Percentiles rank a stretch among this genome's conserved stretches.
Conservation (phyloP, 2,113 vertebrate species). For the Holacanthus passer region DNA sequence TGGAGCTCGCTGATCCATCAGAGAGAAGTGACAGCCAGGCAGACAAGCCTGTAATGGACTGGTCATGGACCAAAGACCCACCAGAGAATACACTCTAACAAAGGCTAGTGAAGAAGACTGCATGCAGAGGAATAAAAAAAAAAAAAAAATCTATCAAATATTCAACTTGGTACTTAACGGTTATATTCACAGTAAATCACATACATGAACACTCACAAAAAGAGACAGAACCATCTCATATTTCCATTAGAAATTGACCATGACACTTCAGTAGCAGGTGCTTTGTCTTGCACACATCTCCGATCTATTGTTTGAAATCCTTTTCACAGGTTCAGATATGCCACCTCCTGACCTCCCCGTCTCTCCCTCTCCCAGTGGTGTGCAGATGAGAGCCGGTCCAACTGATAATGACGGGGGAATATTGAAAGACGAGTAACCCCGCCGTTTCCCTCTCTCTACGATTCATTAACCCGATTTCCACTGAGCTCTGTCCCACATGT, state of each 20-base stretch:
- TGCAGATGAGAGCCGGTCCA: constrained; percentile 59
- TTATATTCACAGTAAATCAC: constrained; percentile 36
- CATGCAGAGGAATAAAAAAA: background rate
- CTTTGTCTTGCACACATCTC: constrained; percentile 67
- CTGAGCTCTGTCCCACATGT: constrained; percentile 83
- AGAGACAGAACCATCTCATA: constrained; percentile 41
- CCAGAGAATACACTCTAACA: constrained; percentile 45
- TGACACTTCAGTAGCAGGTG: constrained; percentile 55
- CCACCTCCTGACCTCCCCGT: constrained; percentile 68
- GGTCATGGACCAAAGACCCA: constrained; percentile 70
- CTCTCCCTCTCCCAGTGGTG: constrained; percentile 34
- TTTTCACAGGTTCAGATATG: constrained; percentile 64
- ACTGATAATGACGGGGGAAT: constrained; percentile 72
- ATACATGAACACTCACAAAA: constrained; percentile 43
- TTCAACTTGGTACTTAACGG: constrained; percentile 20
- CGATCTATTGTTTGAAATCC: constrained; percentile 68
- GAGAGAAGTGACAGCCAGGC: constrained; percentile 63
- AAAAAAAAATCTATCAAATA: constrained; percentile 10
- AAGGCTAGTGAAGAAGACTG: constrained; percentile 20
- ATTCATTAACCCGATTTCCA: constrained; percentile 84
- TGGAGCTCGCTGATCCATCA: constrained; percentile 78
- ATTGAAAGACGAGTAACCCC: constrained; percentile 74
- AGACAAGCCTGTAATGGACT: constrained; percentile 77
- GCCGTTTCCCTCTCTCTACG: constrained; percentile 60
- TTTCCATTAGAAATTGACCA: constrained; percentile 45